Evolutionary conservation across 2,113 vertebrate genomes (phyloP), one percentile per base, ranked within the genome.

Genomic region (Dolichotis patagonum): DNA sequence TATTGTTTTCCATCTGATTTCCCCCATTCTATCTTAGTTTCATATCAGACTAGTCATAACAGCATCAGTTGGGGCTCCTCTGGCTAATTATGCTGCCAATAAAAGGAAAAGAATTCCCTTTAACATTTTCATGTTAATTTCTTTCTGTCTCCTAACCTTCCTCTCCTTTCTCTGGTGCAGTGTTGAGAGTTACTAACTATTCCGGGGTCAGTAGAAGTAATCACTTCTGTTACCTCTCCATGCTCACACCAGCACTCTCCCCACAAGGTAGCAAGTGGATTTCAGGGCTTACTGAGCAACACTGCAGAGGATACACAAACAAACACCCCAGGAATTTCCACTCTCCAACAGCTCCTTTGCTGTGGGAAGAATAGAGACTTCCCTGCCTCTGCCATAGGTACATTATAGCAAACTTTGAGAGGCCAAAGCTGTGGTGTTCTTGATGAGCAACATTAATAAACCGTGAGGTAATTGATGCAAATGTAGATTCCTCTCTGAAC

Each of bases 31-130:
- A 56, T 82, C 60, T 96, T 62, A 58, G 65, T 69, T 95, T 91
- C 90, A 52, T 95, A 84, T 97, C n/a, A 63, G 73, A 96, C 78
- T 63, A 85, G 93, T 92, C 93, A 38, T 93, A 97, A 96, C 52
- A 84, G 93, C 85, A 77, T 75, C 94, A 90, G 93, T 38, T 71
- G 91, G 96, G 96, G 88, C 93, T 97, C 86, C 81, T 97, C 91
- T 97, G 92, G 54, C 87, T 97, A 97, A 97, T 93, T 94, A 84
- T 35, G 52, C 85, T 93, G 77, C 92, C 85, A 95, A 95, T 95
- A 86, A 97, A 96, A 85, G 78, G 90, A 56, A 43, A 83, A 83
- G 62, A 75, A 56, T 81, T 93, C 67, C 28, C 78, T 91, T 84
- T 94, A 81, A 93, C 89, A 69, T 77, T 96, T 97, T 83, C 60